Conservation (phyloP, 2,797 vertebrate species). For the Emydoidea blandingii region DNA sequence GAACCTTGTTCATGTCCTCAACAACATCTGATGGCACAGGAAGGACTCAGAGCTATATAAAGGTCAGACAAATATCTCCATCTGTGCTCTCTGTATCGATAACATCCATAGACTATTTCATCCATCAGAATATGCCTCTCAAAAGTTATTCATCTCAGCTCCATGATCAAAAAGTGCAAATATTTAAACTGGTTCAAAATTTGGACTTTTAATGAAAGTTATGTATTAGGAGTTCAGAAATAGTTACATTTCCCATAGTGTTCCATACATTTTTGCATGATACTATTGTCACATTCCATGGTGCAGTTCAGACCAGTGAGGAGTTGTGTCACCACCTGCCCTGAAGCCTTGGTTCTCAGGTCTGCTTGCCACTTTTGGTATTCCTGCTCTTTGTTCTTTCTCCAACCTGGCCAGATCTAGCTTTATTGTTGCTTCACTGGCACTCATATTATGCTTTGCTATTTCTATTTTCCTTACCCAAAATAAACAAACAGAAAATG, state of each 20-base stretch:
- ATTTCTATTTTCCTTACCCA: background rate
- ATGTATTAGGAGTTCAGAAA: slow-evolving; percentile 48
- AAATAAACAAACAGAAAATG: background rate
- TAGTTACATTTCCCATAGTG: slow-evolving; percentile 16
- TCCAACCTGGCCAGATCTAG: background rate
- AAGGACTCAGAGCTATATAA: background rate
- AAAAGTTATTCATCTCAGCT: slow-evolving; percentile 58
- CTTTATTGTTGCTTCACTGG: background rate
- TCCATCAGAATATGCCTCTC: slow-evolving; percentile 48
- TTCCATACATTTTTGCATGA: background rate
- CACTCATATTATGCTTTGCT: background rate
- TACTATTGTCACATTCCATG: background rate
- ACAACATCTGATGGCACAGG: background rate
- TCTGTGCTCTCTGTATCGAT: slow-evolving; percentile 60
- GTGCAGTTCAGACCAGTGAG: background rate
- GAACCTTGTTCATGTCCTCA: background rate
- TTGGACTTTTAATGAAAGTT: slow-evolving; percentile 42
- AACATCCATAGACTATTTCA: slow-evolving; percentile 66
- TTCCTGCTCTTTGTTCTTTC: background rate
- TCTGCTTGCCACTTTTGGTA: background rate
- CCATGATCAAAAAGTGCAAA: slow-evolving; percentile 62
- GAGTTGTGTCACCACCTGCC: background rate
- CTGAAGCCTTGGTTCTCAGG: background rate
- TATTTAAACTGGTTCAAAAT: slow-evolving; percentile 75
- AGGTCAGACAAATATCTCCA: slow-evolving; percentile 68